Evolutionary conservation across 2,797 vertebrate genomes (phyloP), one percentile per base, ranked within the genome.

Genomic region (Malurus splendens): DNA sequence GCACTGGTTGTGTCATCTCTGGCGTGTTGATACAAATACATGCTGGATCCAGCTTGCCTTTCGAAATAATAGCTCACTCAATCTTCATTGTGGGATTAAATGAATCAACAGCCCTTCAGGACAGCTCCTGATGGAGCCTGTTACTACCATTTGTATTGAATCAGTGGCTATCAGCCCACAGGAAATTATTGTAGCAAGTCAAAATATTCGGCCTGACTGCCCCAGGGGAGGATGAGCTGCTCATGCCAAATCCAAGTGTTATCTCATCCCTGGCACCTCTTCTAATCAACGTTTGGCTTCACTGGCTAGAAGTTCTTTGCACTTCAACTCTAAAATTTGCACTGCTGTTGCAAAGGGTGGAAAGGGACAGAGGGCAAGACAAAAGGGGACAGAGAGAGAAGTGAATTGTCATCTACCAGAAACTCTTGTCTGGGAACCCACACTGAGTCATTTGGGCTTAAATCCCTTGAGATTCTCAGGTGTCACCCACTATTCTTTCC

Each of bases 241-340:
- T 87, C 92, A 8, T 94, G 96, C 90, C 97, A 97, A 80, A 98
- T 91, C 10, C 82, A 4, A 72, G 93, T 94, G 92, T 98, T 98
- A 93, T 80, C 74, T 97, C 95, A 84, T 96, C 96, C 25, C 91
- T 95, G 50, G 97, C 96, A 41, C 77, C 90, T 97, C 87, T 97
- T 98, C 96, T 96, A 96, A 94, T 97, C 97, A 59, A 7, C 2
- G 0, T 42, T 96, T 97, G 33, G 88, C 95, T 75, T 97, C 94
- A 54, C 96, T 97, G 8, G 2, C 45, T 60, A 25, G 86, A 89
- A 91, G 70, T 38, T 61, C 77, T 86, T 81, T 48, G 72, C 60
- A 19, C 54, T 86, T 82, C 23, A 42, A 22, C 47, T 66, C 71
- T 18, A 47, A 65, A 71, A 41, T 24, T 54, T 9, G 1, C 3